phyloP scores from a whole-genome alignment of 92 coral and sea anemone species.

The Meandrina meandrites region DNA sequence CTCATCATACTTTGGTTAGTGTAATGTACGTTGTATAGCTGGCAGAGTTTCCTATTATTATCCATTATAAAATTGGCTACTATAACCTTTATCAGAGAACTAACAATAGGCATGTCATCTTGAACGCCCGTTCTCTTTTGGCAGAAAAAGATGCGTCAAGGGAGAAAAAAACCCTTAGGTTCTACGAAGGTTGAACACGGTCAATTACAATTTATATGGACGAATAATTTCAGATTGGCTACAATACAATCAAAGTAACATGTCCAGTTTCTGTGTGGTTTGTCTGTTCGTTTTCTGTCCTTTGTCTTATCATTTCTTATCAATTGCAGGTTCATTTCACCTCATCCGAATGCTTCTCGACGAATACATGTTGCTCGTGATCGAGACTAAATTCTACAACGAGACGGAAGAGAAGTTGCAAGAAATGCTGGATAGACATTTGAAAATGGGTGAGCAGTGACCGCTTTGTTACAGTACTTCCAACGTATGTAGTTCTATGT shows the following conservation, averaged over 20 bases:
- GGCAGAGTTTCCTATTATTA: background rate
- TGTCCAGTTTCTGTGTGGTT: background rate
- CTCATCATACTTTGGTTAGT: conserved; percentile 88
- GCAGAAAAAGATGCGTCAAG: no score
- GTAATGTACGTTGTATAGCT: background rate
- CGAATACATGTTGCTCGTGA: conserved; percentile 93
- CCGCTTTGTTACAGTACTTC: no score
- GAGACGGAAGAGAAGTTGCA: conserved; percentile 96
- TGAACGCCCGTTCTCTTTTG: no score
- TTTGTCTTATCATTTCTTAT: background rate
- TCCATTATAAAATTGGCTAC: background rate
- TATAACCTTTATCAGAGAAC: no score
- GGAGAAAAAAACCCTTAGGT: no score
- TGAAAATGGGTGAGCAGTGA: conserved; percentile 82
- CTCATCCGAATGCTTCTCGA: conserved; percentile 93
- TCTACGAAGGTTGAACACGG: no score
- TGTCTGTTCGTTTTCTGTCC: background rate
- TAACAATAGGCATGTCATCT: no score
- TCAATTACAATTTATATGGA: no score
- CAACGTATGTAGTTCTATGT: no score
- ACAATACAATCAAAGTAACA: background rate
- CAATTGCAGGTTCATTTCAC: conserved; percentile 89
- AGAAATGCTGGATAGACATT: conserved; percentile 84
- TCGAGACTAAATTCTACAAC: conserved; percentile 90
- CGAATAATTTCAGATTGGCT: no score